Evolutionary conservation across 2,797 vertebrate genomes (phyloP), one percentile per base, ranked within the genome.

Genomic region (Brachyrhaphis roseni): DNA sequence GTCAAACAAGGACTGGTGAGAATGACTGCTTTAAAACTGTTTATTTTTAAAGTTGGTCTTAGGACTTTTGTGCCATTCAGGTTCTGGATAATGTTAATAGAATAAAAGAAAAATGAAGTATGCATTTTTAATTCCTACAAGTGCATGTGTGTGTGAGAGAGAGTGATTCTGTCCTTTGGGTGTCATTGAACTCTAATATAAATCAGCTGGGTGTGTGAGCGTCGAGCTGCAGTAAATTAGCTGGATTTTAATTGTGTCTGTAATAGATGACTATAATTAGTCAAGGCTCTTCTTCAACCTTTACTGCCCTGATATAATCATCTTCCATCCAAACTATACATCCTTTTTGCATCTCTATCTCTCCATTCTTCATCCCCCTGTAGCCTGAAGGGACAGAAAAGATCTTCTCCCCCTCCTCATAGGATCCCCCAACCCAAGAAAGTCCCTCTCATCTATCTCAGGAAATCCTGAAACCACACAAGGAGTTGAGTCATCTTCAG

Each of bases 181-280:
- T 95, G 94, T 94, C 94, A 94, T 95, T 95, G 94, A 89, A 86
- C 71, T 82, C 74, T 78, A 86, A 91, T 93, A 94, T 95, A 95
- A 95, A 95, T 95, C 94, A 94, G 94, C 87, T 92, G 89, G 89
- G 88, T 93, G 90, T 91, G 89, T 78, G 87, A 89, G 91, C 83
- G 80, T 92, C 78, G 80, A 88, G 91, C 90, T 90, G 91, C 91
- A 89, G 93, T 93, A 94, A 95, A 95, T 94, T 94, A 94, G 93
- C 92, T 88, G 79, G 90, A 81, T 93, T 95, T 94, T 95, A 95
- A 95, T 95, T 95, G 94, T 95, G 91, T 93, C 93, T 88, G 87
- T 94, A 94, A 94, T 95, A 94, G 92, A 95, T 95, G 93, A 93
- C 86, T 92, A 86, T 94, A 93, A 94, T 94, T 94, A 95, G 93